These are phyloP conservation scores for Itoplectis maculator DNA, from an alignment of 2,888 invertebrate species.

Conservation along the genomic window DNA sequence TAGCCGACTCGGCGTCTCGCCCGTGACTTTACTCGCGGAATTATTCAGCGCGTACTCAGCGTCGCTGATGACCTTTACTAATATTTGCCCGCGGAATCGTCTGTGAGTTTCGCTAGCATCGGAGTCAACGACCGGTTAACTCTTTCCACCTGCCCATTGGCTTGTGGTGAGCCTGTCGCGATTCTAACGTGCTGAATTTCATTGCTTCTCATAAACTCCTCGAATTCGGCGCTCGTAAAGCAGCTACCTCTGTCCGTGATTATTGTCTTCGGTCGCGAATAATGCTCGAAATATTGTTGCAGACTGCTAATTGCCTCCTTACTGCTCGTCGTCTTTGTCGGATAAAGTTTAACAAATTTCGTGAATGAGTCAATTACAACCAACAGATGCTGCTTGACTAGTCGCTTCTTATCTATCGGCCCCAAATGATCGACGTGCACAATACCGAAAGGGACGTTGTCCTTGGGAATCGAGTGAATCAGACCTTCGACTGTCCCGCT, in stretches of 20 bases:
- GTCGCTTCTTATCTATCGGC: constrained; percentile 70
- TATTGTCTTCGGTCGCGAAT: constrained; percentile 68
- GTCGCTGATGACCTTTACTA: not conserved
- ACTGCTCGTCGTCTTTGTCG: constrained; percentile 66
- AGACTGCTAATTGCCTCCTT: constrained; percentile 68
- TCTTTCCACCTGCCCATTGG: constrained; percentile 77
- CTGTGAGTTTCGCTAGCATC: constrained; percentile 54
- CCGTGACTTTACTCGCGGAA: not conserved
- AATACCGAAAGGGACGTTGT: constrained; percentile 61
- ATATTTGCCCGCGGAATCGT: not conserved
- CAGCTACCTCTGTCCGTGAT: constrained; percentile 75
- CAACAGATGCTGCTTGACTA: constrained; percentile 75
- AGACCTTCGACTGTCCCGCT: constrained; percentile 63
- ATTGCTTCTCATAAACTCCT: constrained; percentile 66
- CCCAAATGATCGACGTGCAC: constrained; percentile 67
- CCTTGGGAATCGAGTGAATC: constrained; percentile 66
- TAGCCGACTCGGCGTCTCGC: constrained; percentile 26
- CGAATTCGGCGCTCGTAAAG: constrained; percentile 74
- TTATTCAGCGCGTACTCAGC: constrained; percentile 37
- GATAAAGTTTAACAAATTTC: constrained; percentile 73
- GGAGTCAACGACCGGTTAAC: constrained; percentile 66
- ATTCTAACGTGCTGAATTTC: constrained; percentile 71
- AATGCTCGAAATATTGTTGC: constrained; percentile 67
- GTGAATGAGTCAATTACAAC: constrained; percentile 74
- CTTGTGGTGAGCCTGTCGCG: constrained; percentile 74